Evolutionary conservation across 2,888 invertebrate species (phyloP).

Genomic region (Anoplius nigerrimus): DNA sequence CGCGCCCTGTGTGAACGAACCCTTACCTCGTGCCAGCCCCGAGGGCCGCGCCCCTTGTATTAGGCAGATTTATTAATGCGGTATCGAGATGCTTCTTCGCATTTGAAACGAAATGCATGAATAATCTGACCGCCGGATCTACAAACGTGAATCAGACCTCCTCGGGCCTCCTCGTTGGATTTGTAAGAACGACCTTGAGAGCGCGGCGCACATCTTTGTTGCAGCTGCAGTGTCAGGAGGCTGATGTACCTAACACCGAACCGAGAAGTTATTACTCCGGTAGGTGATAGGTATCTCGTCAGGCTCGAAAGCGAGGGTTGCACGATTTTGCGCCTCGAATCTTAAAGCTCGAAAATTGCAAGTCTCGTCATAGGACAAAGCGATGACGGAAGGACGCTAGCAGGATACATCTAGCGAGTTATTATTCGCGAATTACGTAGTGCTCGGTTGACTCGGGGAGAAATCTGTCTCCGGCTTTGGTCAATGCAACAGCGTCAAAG

Average conservation of each 20-base stretch:
- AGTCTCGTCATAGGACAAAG: too few species aligned
- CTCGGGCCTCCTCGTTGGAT: slow-evolving; percentile 30
- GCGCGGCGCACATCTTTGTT: slow-evolving; percentile 38
- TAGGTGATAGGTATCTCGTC: too few species aligned
- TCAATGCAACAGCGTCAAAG: slow-evolving; percentile 6
- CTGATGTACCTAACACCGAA: background rate
- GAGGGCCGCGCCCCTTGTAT: slow-evolving; percentile 56
- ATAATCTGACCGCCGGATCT: slow-evolving; percentile 57
- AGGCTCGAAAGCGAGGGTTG: too few species aligned
- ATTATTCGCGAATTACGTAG: too few species aligned
- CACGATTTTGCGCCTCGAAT: too few species aligned
- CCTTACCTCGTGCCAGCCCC: slow-evolving; percentile 38
- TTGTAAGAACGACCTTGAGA: slow-evolving; percentile 44
- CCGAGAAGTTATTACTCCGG: too few species aligned
- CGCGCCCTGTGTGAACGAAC: slow-evolving; percentile 45
- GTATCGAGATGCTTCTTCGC: slow-evolving; percentile 57
- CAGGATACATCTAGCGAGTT: too few species aligned
- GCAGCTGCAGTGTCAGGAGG: background rate
- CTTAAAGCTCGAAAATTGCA: too few species aligned
- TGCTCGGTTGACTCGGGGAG: too few species aligned
- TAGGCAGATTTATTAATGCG: slow-evolving; percentile 62
- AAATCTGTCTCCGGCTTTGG: too few species aligned
- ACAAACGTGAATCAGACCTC: slow-evolving; percentile 56
- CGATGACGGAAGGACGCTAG: too few species aligned
- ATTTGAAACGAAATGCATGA: slow-evolving; percentile 56